Conservation (phyloP, 1,140 invertebrate genomes). For the Colletes gigas region DNA sequence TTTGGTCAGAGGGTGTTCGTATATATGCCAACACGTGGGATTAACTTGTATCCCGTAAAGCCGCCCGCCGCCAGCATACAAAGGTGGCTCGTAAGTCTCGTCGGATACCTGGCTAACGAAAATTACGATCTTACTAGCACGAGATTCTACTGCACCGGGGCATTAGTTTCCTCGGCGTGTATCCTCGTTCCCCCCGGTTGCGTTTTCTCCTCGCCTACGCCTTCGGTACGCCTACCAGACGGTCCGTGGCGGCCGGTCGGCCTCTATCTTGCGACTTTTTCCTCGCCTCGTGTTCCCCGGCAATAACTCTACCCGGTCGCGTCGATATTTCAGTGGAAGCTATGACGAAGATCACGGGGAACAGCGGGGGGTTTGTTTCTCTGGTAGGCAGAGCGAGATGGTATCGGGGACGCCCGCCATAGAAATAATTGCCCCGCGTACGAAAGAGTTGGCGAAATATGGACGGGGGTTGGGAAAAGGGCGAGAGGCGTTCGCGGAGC, state of each 20-base stretch:
- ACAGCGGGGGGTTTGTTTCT: slow-evolving; percentile 16
- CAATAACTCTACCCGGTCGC: slow-evolving; percentile 65
- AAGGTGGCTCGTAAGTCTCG: slow-evolving; percentile 73
- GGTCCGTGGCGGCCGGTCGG: slow-evolving; percentile 26
- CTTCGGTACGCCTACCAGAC: slow-evolving; percentile 62
- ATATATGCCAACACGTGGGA: slow-evolving; percentile 66
- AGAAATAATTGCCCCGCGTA: slow-evolving; percentile 24
- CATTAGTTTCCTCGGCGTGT: slow-evolving; percentile 68
- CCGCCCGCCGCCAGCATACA: slow-evolving; percentile 70
- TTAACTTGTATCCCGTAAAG: slow-evolving; percentile 77
- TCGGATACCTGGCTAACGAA: slow-evolving; percentile 72
- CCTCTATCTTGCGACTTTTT: slow-evolving; percentile 31
- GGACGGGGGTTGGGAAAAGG: background rate
- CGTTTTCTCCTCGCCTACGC: slow-evolving; percentile 66
- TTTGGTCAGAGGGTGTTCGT: slow-evolving; percentile 59
- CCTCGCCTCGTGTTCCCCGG: slow-evolving; percentile 33
- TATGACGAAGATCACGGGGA: slow-evolving; percentile 46
- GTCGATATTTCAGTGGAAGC: slow-evolving; percentile 62
- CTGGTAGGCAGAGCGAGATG: background rate
- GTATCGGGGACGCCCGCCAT: background rate
- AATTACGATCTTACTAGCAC: slow-evolving; percentile 76
- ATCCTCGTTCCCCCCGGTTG: slow-evolving; percentile 8
- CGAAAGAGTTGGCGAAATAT: slow-evolving; percentile 17
- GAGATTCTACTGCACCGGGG: slow-evolving; percentile 61
- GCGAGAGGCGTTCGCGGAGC: background rate